Percentiles rank a stretch among this genome's conserved stretches.
These are phyloP conservation scores for Argya squamiceps DNA, from an alignment of 2,797 vertebrate genomes.

Conservation along the genomic window DNA sequence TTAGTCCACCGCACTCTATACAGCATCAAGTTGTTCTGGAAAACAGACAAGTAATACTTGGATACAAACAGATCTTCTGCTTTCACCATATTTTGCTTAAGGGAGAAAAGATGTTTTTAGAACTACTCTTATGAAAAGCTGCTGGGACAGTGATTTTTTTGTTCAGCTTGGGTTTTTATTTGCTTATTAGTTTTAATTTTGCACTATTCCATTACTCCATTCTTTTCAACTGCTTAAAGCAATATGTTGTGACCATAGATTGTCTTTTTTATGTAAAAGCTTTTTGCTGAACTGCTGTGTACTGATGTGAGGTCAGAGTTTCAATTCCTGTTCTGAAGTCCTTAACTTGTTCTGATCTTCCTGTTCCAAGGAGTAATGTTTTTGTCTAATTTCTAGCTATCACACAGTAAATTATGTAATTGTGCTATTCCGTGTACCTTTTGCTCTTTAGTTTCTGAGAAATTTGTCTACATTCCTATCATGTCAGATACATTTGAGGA, in stretches of 20 bases:
- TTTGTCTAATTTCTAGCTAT: neutral
- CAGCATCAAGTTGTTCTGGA: neutral
- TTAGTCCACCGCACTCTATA: neutral
- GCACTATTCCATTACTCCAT: neutral
- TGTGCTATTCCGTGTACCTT: neutral
- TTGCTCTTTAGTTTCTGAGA: neutral
- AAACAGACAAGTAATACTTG: neutral
- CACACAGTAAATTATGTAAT: neutral
- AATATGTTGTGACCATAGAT: neutral
- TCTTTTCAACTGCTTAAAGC: constrained; percentile 31
- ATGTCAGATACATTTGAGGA: neutral
- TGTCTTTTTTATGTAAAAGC: neutral
- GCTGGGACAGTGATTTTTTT: neutral
- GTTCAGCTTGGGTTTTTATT: neutral
- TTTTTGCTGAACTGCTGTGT: neutral
- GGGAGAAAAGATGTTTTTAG: neutral
- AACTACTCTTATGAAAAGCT: constrained; percentile 6
- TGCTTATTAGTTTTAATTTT: constrained; percentile 10
- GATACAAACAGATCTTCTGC: neutral
- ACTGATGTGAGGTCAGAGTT: neutral
- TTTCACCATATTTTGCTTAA: constrained; percentile 15
- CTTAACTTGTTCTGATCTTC: neutral
- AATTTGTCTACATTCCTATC: neutral
- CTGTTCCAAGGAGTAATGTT: neutral
- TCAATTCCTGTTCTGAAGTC: neutral